Percentiles rank a stretch among this genome's conserved stretches.
phyloP scores from a whole-genome alignment of 2,888 invertebrate species.

The Oegoconia quadripuncta region DNA sequence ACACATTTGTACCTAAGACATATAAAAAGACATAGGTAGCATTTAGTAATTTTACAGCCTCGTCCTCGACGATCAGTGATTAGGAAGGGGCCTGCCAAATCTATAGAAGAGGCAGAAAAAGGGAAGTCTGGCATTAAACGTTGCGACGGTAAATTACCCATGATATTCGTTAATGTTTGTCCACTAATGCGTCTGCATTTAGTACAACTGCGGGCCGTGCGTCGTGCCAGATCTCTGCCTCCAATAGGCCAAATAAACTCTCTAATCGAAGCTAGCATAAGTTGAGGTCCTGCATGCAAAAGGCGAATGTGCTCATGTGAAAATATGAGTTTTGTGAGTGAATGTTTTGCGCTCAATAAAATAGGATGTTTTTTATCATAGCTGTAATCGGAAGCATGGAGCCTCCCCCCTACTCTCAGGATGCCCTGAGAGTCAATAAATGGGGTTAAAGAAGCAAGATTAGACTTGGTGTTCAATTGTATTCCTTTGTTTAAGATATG shows the following conservation, averaged over 20 bases:
- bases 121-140: slow-evolving; percentile 16
- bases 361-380: slow-evolving; percentile 29
- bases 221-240: slow-evolving; percentile 19
- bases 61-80: slow-evolving; percentile 13
- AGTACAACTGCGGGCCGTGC: not conserved
- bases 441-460: not conserved
- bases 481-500: too few species aligned
- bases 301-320: slow-evolving; percentile 17
- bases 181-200: slow-evolving; percentile 8
- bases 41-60: slow-evolving; percentile 8
- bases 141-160: slow-evolving; percentile 24
- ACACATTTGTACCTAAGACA: slow-evolving; percentile 19
- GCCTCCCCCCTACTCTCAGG: slow-evolving; percentile 28
- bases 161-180: slow-evolving; percentile 13
- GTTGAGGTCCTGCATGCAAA: slow-evolving; percentile 26
- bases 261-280: slow-evolving; percentile 18
- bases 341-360: slow-evolving; percentile 28
- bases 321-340: slow-evolving; percentile 21
- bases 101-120: slow-evolving; percentile 12
- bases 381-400: slow-evolving; percentile 16
- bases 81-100: slow-evolving; percentile 21
- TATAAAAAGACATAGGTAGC: slow-evolving; percentile 17
- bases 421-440: slow-evolving; percentile 21
- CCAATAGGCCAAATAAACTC: slow-evolving; percentile 25
- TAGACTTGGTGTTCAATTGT: too few species aligned